A percentile compares a stretch with the other conserved stretches of the same genome.
Conservation (phyloP, 2,113 vertebrate species). For the Ondatra zibethicus region DNA sequence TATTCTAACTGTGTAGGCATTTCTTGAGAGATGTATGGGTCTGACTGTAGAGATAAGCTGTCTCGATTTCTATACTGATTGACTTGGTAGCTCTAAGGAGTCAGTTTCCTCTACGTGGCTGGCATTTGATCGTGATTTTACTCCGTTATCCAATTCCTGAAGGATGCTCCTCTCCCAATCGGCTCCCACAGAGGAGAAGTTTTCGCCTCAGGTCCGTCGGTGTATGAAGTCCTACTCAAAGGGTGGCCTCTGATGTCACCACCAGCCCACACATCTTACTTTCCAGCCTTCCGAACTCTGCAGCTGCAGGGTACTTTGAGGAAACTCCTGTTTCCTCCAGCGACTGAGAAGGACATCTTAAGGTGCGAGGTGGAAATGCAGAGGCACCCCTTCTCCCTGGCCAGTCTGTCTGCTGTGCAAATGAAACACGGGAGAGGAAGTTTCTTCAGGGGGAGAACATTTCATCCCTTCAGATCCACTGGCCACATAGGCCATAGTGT, state of each 20-base stretch:
- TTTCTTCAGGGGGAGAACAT: background rate
- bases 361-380: constrained; percentile 70
- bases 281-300: constrained; percentile 75
- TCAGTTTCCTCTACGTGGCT: constrained; percentile 50
- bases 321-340: constrained; percentile 79
- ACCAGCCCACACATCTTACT: constrained; percentile 67
- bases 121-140: constrained; percentile 59
- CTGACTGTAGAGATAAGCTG: background rate
- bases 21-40: background rate
- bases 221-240: constrained; percentile 73
- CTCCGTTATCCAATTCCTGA: constrained; percentile 43
- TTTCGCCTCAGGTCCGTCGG: constrained; percentile 70
- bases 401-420: constrained; percentile 67
- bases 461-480: background rate
- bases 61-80: constrained; percentile 54
- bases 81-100: constrained; percentile 44
- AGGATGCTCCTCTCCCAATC: constrained; percentile 61
- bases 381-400: constrained; percentile 70
- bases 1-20: background rate
- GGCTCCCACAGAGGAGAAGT: constrained; percentile 56
- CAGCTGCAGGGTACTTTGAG: constrained; percentile 79
- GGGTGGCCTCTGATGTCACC: constrained; percentile 75
- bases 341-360: constrained; percentile 77
- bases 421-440: background rate
- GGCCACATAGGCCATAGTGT: background rate